Base-by-base conservation (phyloP, 2,113 vertebrate genomes). In the Rutilus rutilus region DNA sequence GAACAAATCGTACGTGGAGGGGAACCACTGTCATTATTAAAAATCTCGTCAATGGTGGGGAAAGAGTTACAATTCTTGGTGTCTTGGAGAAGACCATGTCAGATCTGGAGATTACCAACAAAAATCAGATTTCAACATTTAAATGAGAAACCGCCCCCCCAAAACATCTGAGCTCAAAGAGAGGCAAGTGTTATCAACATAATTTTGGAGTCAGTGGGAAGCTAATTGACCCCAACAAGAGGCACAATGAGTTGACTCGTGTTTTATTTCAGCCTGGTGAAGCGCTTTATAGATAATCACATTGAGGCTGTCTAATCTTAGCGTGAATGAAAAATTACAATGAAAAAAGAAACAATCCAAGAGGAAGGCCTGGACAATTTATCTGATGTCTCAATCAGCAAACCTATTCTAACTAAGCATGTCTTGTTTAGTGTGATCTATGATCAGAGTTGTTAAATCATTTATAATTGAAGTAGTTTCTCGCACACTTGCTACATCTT, bases 201-300 rank as follows among this genome's bases (percentile, higher is more conserved):
- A 23, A 78, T 82, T 85, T 86, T 65, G 74, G 36, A 75, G 85
- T 57, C 85, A 52, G 87, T 75, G 65, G 47, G 77, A 78, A 59
- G 39, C 36, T 88, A 64, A 87, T 76, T 87, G 85, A 89, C 88
- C 85, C 81, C 74, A 75, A 85, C 62, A 82, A 47, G 25, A 30
- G 25, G 21, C 42, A 60, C 62, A 65, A 60, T n/a, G 64, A 80
- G 77, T 65, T 54, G 64, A 76, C 57, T 80, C 73, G 69, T 65
- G 60, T 81, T n/a, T 88, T 85, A 71, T 82, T 71, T 84, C 62
- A 84, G 69, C 47, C 82, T 64, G 71, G 50, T 81, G 77, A 86
- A 88, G 81, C 67, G 36, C 74, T 83, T 30, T 82, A 52, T 74
- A 69, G 45, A 75, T 75, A 86, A 86, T 86, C 57, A 64, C 30